These are phyloP conservation scores for Drosophila formosana DNA, from an alignment of 2,888 invertebrate species.

Conservation along the genomic window DNA sequence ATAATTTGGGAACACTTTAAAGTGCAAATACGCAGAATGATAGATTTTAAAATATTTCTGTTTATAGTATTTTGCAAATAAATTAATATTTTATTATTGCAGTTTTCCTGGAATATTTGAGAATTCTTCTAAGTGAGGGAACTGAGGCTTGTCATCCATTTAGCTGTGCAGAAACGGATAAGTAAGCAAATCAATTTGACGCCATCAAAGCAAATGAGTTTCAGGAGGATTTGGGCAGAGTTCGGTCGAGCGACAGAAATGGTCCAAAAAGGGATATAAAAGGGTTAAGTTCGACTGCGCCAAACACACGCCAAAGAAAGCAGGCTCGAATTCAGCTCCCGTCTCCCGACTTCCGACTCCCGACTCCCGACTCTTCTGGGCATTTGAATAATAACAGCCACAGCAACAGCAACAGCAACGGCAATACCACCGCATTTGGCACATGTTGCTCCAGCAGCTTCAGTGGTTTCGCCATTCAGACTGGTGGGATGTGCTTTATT, in stretches of 20 bases:
- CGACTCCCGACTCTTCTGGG: slow-evolving; percentile 11
- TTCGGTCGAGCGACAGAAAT: slow-evolving; percentile 51
- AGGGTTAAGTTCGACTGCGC: slow-evolving; percentile 47
- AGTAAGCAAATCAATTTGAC: slow-evolving; percentile 72
- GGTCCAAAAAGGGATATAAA: slow-evolving; percentile 45
- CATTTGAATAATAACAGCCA: slow-evolving; percentile 51
- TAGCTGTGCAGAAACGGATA: slow-evolving; percentile 38
- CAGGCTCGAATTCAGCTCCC: neutral
- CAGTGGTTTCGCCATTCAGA: slow-evolving; percentile 17
- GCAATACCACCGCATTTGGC: slow-evolving; percentile 29
- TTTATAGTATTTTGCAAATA: too few species aligned
- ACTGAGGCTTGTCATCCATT: slow-evolving; percentile 6
- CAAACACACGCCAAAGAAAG: slow-evolving; percentile 19
- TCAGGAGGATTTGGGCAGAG: slow-evolving; percentile 59
- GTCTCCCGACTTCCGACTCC: too few species aligned
- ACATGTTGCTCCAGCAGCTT: slow-evolving; percentile 63
- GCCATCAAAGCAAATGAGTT: slow-evolving; percentile 74
- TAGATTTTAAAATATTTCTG: too few species aligned
- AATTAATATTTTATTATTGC: too few species aligned
- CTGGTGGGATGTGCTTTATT: slow-evolving; percentile 36
- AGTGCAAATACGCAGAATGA: too few species aligned
- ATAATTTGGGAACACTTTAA: too few species aligned
- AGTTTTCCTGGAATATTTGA: too few species aligned
- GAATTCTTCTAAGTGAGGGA: too few species aligned
- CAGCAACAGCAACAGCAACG: neutral